A percentile compares a stretch with the other conserved stretches of the same genome.
phyloP scores from a whole-genome alignment of 2,113 vertebrate species.

The Xyliphius kryptos region DNA sequence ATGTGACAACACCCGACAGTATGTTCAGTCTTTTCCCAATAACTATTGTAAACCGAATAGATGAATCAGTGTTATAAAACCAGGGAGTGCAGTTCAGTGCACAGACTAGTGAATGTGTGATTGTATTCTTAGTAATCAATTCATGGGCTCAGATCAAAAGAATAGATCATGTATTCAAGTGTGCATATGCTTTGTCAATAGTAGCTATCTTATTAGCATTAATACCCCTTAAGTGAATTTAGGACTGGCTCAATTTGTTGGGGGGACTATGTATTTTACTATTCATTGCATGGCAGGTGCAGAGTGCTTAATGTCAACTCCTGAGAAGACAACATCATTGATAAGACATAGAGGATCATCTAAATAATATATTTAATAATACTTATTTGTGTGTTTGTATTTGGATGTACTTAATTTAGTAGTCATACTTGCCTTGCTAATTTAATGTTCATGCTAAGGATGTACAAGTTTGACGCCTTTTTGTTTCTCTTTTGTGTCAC shows the following conservation, averaged over 20 bases:
- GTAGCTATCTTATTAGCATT: slow-evolving; percentile 19
- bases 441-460: too few relatives aligned
- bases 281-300: neutral
- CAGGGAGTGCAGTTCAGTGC: slow-evolving; percentile 3
- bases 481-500: too few relatives aligned
- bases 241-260: neutral
- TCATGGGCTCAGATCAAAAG: slow-evolving; percentile 29
- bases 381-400: too few relatives aligned
- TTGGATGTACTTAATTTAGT: too few relatives aligned
- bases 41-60: too few relatives aligned
- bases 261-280: slow-evolving; percentile 9
- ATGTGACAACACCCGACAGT: too few relatives aligned
- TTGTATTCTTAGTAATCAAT: slow-evolving; percentile 15
- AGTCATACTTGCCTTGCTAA: too few relatives aligned
- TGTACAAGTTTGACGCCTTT: too few relatives aligned
- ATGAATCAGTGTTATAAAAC: too few relatives aligned
- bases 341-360: neutral
- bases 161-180: slow-evolving; percentile 25
- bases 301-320: neutral
- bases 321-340: neutral
- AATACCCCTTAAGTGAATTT: neutral
- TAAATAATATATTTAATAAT: too few relatives aligned
- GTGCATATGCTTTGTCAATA: slow-evolving; percentile 12
- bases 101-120: slow-evolving; percentile 7
- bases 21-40: too few relatives aligned